Base-by-base conservation (phyloP, 2,113 vertebrate genomes). In the Zingel zingel region DNA sequence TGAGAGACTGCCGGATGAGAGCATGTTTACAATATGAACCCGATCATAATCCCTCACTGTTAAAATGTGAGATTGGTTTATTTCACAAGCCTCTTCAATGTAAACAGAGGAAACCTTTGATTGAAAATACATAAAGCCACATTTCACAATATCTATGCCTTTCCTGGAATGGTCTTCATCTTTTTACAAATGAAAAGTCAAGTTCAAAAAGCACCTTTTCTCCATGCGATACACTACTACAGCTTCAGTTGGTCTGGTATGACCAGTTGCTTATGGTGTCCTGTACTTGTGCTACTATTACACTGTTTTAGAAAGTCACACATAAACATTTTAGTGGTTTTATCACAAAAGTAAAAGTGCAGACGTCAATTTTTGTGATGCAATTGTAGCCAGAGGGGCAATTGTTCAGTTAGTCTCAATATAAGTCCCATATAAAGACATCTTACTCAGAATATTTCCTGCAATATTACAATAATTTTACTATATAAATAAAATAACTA, bases 401-500 rank as follows among this genome's bases (percentile, higher is more conserved):
- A 15, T 30, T 54, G 53, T 25, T 43, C 19, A 43, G 33, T 70
- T 16, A 10, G 30, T 51, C 21, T 75, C 1, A 0, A 47, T 27
- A 33, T 33, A 62, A 36, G 2, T 11, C 6, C 8, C 2, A 43
- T 16, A 74, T 47, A 59, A 48, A 48, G 0, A 36, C 0, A 65
- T 18, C 8, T 57, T 11, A 47, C 0, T 36, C 8, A 23, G 25
- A 56, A 66, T 47, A 15, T 45, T 33, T 33, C 33, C 48, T 47
- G 15, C 33, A 54, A 57, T n/a, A 45, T 27, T 21, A 56, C 19
- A 27, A 27, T 4, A 56, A 1, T 57, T 66, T 62, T 13, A 33
- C n/a, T 68, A 39, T 27, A 54, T 83, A 61, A 59, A 79, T 74
- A 15, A 33, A 43, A 61, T 23, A 39, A 11, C n/a, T n/a, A n/a